A percentile compares a stretch with the other conserved stretches of the same genome.
These are phyloP conservation scores for Hemibagrus wyckioides DNA, from an alignment of 2,113 vertebrate species.

Conservation along the genomic window DNA sequence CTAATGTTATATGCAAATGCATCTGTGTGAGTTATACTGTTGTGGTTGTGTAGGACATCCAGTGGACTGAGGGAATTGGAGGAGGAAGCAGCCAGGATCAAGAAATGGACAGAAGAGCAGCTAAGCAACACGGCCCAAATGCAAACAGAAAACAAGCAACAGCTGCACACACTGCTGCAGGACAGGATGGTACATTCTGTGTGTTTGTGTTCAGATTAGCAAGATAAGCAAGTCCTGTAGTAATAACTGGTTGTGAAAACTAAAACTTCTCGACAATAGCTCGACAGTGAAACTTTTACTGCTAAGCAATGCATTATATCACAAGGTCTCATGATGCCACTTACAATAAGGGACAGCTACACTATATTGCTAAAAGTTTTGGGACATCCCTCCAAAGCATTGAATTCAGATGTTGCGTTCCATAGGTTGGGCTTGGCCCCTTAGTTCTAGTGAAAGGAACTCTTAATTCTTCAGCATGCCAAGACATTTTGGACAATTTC, in stretches of 20 bases:
- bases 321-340: not conserved
- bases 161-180: conserved; percentile 61
- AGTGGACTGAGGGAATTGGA: conserved; percentile 64
- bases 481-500: too few relatives aligned
- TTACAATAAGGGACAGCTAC: not conserved
- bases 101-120: conserved; percentile 70
- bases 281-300: not conserved
- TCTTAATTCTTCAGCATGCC: too few relatives aligned
- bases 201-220: not conserved
- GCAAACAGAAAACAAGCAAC: conserved; percentile 56
- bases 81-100: conserved; percentile 68
- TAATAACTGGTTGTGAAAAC: not conserved
- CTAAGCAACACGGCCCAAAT: conserved; percentile 63
- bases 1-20: not conserved
- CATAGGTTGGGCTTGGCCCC: too few relatives aligned
- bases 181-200: conserved; percentile 70
- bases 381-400: too few relatives aligned
- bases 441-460: too few relatives aligned
- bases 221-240: not conserved
- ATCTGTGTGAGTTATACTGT: not conserved
- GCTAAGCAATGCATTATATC: not conserved
- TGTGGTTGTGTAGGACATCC: conserved; percentile 58
- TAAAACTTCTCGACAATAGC: not conserved
- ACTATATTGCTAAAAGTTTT: too few relatives aligned
- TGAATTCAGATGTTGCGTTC: too few relatives aligned